Evolutionary conservation across 2,113 vertebrate species (phyloP), one percentile per base, ranked within the genome.

Genomic region (Tympanuchus pallidicinctus): DNA sequence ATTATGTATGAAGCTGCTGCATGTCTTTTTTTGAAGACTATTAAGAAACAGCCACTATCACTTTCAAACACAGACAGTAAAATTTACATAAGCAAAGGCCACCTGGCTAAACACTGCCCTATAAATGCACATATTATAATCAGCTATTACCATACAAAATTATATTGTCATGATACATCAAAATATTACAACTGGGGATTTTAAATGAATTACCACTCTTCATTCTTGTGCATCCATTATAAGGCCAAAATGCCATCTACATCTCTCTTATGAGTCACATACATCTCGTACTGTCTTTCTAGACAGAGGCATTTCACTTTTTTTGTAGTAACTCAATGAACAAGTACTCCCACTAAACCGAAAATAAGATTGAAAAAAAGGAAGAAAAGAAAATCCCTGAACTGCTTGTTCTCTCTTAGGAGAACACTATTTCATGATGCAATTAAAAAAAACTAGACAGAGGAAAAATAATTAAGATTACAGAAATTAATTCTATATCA

Each of bases 391-490:
- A 94, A 90, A 92, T 64, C 69, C 69, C 57, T 21, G 52, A 78
- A 64, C 57, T 63, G 36, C 82, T 94, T 89, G 18, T 38, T 76
- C 4, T 86, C 28, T 78, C 56, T 78, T 72, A 88, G 79, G 52
- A 92, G 88, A 86, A 71, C 69, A 36, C 13, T 8, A 12, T 82
- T 94, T 92, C 69, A 36, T 48, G 72, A 59, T 59, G 66, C 48
- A 75, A 69, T 69, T 74, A 74, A 59, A 91, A 40, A 40, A 70
- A 86, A 27, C 64, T 69, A 78, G 69, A 80, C 19, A 45, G 70
- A 72, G 56, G 67, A 38, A 93, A 95, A 94, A 94, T 85, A 93
- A 93, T 92, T 90, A 92, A 66, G 67, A 94, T 95, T 87, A 92
- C 28, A 82, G 75, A 94, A 92, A 94, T 96, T 82, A 92, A 86